Conservation (phyloP, 2,113 vertebrate genomes). For the Ochotona princeps region DNA sequence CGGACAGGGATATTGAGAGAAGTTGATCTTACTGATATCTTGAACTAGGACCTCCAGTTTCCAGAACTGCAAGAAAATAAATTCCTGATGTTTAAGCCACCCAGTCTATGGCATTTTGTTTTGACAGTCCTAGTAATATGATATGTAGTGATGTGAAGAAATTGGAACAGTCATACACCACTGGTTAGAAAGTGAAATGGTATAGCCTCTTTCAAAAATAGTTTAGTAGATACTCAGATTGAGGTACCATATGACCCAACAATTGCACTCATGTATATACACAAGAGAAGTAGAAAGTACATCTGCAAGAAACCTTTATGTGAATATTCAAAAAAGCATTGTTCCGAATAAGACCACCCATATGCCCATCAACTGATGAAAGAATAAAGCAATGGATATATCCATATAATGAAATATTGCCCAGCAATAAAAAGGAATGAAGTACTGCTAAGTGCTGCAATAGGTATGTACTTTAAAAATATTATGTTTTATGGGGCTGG, state of each 20-base stretch:
- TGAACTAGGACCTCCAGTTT: not conserved
- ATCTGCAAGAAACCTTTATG: not conserved
- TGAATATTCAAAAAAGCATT: not conserved
- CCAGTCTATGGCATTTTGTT: not conserved
- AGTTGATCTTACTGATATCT: constrained; percentile 12
- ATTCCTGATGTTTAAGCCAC: not conserved
- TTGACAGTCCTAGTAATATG: constrained; percentile 23
- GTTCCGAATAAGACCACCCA: not conserved
- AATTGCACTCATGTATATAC: not conserved
- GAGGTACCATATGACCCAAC: not conserved
- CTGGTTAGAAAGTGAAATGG: constrained; percentile 12
- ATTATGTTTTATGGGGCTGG: not conserved
- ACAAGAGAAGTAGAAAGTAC: not conserved
- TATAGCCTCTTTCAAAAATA: not conserved
- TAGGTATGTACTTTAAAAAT: not conserved
- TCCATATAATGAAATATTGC: not conserved
- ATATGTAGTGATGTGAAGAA: constrained; percentile 8
- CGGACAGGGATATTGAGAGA: not conserved
- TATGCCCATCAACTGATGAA: not conserved
- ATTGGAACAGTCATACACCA: not conserved
- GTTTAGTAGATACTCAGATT: not conserved
- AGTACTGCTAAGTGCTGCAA: not conserved
- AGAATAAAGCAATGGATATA: not conserved
- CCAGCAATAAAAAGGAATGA: not conserved
- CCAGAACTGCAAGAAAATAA: constrained; percentile 29